Evolutionary conservation across 1,140 invertebrate species (phyloP).

Genomic region (Metopolophium dirhodum): DNA sequence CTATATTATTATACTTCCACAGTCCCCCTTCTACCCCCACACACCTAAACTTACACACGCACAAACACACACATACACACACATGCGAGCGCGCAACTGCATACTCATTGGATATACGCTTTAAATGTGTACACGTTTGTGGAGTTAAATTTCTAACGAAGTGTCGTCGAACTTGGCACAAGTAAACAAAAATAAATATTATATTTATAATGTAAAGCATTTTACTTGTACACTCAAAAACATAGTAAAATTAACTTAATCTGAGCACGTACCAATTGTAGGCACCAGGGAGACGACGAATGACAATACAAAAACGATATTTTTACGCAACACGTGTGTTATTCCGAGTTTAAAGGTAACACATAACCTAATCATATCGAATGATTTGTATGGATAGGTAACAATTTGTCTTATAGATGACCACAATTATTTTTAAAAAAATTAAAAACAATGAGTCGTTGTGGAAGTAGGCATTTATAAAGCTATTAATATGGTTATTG

Average conservation of each 20-base stretch:
- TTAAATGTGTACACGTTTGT: neutral
- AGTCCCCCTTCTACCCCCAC: no score
- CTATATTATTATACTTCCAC: no score
- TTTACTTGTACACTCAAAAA: neutral
- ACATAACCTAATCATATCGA: no score
- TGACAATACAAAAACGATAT: neutral
- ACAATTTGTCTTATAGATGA: neutral
- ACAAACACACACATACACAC: no score
- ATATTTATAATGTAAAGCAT: neutral
- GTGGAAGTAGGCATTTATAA: neutral
- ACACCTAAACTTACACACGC: no score
- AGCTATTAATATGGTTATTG: neutral
- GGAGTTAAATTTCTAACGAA: neutral
- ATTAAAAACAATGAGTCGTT: neutral
- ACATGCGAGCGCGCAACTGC: no score
- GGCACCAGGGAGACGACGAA: no score
- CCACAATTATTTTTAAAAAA: neutral
- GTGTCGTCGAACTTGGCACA: neutral
- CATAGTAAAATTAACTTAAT: neutral
- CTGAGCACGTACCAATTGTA: neutral
- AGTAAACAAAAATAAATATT: neutral
- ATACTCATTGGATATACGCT: neutral
- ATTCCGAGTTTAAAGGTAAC: neutral
- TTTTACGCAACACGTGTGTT: neutral
- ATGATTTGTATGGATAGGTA: no score